phyloP scores from a whole-genome alignment of 1,140 invertebrate species.

The Calliphora vicina region DNA sequence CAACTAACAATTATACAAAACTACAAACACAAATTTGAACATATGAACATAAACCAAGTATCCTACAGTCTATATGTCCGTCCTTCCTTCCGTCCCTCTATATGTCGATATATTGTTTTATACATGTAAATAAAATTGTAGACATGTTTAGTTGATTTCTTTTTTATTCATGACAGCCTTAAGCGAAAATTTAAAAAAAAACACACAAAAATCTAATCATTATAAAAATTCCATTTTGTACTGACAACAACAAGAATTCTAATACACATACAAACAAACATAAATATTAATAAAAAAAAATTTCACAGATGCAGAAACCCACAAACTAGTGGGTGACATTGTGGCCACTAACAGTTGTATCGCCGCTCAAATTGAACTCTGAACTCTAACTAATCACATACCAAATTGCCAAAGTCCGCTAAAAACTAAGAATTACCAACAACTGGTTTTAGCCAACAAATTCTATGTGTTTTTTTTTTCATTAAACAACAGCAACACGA shows the following conservation, averaged over 20 bases:
- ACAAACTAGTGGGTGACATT: neutral
- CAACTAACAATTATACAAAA: too few relatives aligned
- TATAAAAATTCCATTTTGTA: neutral
- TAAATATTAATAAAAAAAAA: neutral
- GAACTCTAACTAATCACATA: slow-evolving; percentile 6
- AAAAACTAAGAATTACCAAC: neutral
- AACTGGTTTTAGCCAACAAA: neutral
- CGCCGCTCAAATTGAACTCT: neutral
- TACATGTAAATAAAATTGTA: neutral
- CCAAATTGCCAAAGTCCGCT: neutral
- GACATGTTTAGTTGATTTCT: neutral
- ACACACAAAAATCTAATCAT: neutral
- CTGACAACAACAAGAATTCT: neutral
- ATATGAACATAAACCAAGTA: too few relatives aligned
- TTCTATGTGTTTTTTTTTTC: neutral
- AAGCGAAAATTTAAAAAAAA: neutral
- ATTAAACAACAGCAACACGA: neutral
- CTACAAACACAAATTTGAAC: too few relatives aligned
- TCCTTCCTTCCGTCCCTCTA: too few relatives aligned
- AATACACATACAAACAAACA: neutral
- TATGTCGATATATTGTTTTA: too few relatives aligned
- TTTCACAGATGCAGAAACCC: neutral
- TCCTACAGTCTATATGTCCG: too few relatives aligned
- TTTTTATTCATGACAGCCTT: neutral
- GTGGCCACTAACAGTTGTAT: neutral